These are phyloP conservation scores for Cisticola juncidis DNA, from an alignment of 2,113 vertebrate species.

Conservation along the genomic window DNA sequence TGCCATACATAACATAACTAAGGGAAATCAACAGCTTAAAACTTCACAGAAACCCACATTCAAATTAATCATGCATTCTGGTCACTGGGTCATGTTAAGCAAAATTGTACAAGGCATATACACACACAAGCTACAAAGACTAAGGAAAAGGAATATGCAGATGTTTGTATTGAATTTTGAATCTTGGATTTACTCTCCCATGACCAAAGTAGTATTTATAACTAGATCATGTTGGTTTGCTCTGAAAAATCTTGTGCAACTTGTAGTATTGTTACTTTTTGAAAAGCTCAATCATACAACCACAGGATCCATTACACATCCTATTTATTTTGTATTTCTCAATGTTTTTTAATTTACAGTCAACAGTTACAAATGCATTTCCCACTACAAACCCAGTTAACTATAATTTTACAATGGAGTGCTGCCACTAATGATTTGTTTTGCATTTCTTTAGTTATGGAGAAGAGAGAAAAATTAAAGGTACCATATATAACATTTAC, in stretches of 20 bases:
- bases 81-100: background rate
- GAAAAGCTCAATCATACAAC: background rate
- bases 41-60: background rate
- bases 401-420: background rate
- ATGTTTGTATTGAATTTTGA: background rate
- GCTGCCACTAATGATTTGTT: background rate
- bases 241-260: background rate
- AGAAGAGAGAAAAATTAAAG: conserved; percentile 28
- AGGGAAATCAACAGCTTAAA: background rate
- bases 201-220: background rate
- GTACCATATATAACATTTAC: background rate
- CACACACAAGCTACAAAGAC: background rate
- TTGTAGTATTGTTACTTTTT: background rate
- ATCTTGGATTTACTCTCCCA: background rate
- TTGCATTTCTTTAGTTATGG: background rate
- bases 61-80: background rate
- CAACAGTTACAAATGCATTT: conserved; percentile 1
- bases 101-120: background rate
- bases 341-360: background rate
- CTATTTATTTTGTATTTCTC: conserved; percentile 9
- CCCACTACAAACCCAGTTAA: background rate
- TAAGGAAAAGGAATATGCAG: background rate
- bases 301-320: background rate
- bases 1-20: background rate
- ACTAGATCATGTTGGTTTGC: background rate